These are phyloP conservation scores for Thaumetopoea pityocampa DNA, from an alignment of 1,140 invertebrate genomes.

Conservation along the genomic window DNA sequence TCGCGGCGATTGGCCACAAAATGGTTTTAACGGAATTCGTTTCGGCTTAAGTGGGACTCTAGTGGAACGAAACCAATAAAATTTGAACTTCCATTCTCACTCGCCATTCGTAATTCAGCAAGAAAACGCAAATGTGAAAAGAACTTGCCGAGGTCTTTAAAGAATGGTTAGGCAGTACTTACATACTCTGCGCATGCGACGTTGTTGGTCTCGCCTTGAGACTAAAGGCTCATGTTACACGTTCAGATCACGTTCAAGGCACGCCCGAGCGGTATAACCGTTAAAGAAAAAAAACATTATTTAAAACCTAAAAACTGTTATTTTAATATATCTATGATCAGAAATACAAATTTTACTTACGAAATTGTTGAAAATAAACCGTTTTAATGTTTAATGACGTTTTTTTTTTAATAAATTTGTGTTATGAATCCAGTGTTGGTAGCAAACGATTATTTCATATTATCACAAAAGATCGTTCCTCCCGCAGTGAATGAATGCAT, in stretches of 20 bases:
- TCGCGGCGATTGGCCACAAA: constrained; percentile 64
- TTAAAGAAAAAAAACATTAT: constrained; percentile 32
- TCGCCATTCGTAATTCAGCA: constrained; percentile 23
- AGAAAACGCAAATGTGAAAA: constrained; percentile 22
- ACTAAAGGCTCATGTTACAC: constrained; percentile 63
- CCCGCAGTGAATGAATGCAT: constrained; percentile 17
- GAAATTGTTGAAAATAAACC: no score
- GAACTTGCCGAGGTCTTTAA: constrained; percentile 34
- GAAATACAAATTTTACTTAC: no score
- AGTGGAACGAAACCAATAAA: constrained; percentile 49
- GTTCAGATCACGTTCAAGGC: constrained; percentile 72
- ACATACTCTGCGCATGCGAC: constrained; percentile 40
- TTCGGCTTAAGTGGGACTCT: constrained; percentile 60
- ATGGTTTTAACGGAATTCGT: constrained; percentile 70
- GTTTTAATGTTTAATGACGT: no score
- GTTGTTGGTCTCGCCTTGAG: constrained; percentile 59
- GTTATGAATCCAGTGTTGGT: background rate
- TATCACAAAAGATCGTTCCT: constrained; percentile 13
- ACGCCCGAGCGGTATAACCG: constrained; percentile 45
- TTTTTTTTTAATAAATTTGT: no score
- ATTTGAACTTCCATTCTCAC: constrained; percentile 32
- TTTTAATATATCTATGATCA: constrained; percentile 8
- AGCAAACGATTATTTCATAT: constrained; percentile 5
- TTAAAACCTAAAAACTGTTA: constrained; percentile 12
- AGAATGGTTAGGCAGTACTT: constrained; percentile 36